Evolutionary conservation across 2,888 invertebrate genomes (phyloP).

Genomic region (Idaea dimidiata): DNA sequence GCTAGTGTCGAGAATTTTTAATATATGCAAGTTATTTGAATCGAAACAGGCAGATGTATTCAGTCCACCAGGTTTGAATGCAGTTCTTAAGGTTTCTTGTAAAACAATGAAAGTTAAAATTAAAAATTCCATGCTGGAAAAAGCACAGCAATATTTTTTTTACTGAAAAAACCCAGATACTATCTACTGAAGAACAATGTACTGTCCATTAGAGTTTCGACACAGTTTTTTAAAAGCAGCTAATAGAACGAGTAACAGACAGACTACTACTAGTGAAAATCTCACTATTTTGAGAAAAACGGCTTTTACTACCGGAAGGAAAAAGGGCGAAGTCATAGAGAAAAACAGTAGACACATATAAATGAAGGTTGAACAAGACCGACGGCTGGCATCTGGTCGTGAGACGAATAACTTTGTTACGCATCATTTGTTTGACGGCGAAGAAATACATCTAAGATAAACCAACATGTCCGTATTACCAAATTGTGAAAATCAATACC

Average conservation of each 20-base stretch:
- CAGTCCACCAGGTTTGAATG: too few species aligned
- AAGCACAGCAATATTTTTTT: too few species aligned
- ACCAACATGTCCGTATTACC: neutral
- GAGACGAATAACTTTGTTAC: neutral
- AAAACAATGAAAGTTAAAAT: too few species aligned
- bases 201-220: neutral
- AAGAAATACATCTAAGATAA: neutral
- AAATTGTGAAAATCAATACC: constrained; percentile 1
- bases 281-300: neutral
- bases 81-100: too few species aligned
- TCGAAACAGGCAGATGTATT: too few species aligned
- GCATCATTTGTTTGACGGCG: constrained; percentile 1
- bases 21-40: too few species aligned
- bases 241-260: neutral
- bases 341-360: neutral
- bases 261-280: neutral
- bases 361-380: constrained; percentile 1
- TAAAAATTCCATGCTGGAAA: too few species aligned
- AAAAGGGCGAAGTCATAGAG: neutral
- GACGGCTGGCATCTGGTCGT: neutral
- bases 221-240: neutral
- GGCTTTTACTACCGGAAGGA: neutral
- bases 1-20: too few species aligned
- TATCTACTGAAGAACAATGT: neutral
- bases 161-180: too few species aligned